Evolutionary conservation across 30 jellyfish, hydroid and myxozoan genomes (phyloP).

Genomic region (Sanderia malayensis): DNA sequence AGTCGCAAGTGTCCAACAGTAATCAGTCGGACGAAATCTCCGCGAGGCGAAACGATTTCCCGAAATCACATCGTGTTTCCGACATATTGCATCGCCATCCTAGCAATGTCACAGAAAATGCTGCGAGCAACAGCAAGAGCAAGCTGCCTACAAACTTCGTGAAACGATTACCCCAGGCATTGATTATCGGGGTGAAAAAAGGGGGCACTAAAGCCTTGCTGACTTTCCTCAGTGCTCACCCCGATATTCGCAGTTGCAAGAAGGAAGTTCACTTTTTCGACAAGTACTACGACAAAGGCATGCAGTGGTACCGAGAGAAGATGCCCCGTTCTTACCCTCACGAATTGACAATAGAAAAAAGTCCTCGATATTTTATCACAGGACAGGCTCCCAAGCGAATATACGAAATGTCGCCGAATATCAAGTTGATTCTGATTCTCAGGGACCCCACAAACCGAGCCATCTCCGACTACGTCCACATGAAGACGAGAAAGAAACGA

Average conservation of each 20-base stretch:
- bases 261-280: slow-evolving; percentile 91
- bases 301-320: slow-evolving; percentile 49
- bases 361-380: slow-evolving; percentile 78
- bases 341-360: slow-evolving; percentile 80
- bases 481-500: slow-evolving; percentile 56
- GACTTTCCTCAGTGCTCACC: slow-evolving; percentile 81
- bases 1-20: too few relatives aligned
- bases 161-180: slow-evolving; percentile 69
- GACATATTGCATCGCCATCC: too few relatives aligned
- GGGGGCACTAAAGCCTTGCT: slow-evolving; percentile 93
- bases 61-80: too few relatives aligned
- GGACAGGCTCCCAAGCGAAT: slow-evolving; percentile 74
- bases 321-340: slow-evolving; percentile 79
- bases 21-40: too few relatives aligned
- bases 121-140: not conserved
- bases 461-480: slow-evolving; percentile 83
- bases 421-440: slow-evolving; percentile 64
- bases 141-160: not conserved
- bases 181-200: slow-evolving; percentile 89
- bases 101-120: too few relatives aligned
- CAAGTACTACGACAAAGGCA: slow-evolving; percentile 61
- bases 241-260: slow-evolving; percentile 50
- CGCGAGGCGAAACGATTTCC: too few relatives aligned
- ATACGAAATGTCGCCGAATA: slow-evolving; percentile 49
- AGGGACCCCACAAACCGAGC: slow-evolving; percentile 90